phyloP scores from a whole-genome alignment of 2,888 invertebrate species.

The Lepidonotus clava region DNA sequence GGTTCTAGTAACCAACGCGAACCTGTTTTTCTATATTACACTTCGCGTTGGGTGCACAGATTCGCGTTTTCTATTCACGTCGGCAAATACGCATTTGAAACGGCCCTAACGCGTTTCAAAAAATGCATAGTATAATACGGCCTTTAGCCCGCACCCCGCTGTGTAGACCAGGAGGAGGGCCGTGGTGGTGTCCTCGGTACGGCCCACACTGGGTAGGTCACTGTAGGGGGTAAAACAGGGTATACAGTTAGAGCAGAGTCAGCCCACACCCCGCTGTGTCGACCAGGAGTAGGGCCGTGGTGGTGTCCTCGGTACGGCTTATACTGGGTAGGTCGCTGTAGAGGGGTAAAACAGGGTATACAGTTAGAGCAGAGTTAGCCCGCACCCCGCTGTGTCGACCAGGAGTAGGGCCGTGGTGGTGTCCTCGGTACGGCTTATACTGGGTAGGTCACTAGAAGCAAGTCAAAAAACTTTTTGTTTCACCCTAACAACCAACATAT shows the following conservation, averaged over 20 bases:
- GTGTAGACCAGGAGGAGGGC: slow-evolving; percentile 83
- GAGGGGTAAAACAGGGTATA: too few species aligned
- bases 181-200: slow-evolving; percentile 77
- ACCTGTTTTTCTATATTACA: too few species aligned
- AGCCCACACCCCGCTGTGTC: slow-evolving; percentile 83
- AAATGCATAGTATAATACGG: too few species aligned
- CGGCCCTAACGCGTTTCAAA: too few species aligned
- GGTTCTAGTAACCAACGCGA: too few species aligned
- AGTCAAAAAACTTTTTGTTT: too few species aligned
- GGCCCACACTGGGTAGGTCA: slow-evolving; percentile 80
- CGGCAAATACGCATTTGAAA: too few species aligned
- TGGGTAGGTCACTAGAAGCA: slow-evolving; percentile 81
- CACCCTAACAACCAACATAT: too few species aligned
- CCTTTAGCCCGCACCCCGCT: slow-evolving; percentile 82
- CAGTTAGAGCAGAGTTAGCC: too few species aligned
- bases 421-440: slow-evolving; percentile 78
- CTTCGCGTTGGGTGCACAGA: too few species aligned
- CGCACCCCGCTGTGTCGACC: slow-evolving; percentile 83
- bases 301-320: slow-evolving; percentile 78
- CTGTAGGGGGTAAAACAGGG: slow-evolving; percentile 66
- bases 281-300: slow-evolving; percentile 80
- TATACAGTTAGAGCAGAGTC: too few species aligned
- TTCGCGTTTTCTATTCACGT: too few species aligned
- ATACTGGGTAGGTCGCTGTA: slow-evolving; percentile 80
- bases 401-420: slow-evolving; percentile 80